phyloP scores from a whole-genome alignment of 2,888 invertebrate genomes.

The Nomada fucata region DNA sequence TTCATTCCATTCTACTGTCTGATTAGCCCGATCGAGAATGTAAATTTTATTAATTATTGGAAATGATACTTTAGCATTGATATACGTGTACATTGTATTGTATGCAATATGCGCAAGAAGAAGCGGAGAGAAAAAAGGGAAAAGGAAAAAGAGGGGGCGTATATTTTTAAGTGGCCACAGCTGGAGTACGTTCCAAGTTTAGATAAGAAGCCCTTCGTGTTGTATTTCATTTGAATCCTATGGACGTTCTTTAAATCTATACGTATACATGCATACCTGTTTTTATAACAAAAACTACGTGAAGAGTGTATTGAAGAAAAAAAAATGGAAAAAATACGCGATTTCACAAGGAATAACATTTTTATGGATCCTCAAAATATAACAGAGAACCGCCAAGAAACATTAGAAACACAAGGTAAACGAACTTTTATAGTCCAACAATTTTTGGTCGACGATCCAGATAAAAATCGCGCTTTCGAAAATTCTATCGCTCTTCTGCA shows the following conservation, averaged over 20 bases:
- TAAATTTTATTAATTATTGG: no score
- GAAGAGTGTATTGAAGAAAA: no score
- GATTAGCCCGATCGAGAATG: no score
- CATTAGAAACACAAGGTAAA: constrained; percentile 24
- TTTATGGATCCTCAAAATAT: background rate
- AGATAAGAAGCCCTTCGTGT: constrained; percentile 61
- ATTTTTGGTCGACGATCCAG: constrained; percentile 6
- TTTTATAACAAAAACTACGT: background rate
- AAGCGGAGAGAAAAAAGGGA: constrained; percentile 10
- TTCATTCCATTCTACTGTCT: no score
- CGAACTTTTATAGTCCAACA: constrained; percentile 22
- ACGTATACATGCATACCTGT: background rate
- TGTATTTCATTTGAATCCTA: constrained; percentile 40
- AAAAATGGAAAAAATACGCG: background rate
- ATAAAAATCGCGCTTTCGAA: constrained; percentile 47
- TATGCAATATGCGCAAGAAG: background rate
- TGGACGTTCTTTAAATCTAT: constrained; percentile 20
- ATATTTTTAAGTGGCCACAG: constrained; percentile 70
- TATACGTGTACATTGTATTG: background rate
- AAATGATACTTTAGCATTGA: no score
- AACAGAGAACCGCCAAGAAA: background rate
- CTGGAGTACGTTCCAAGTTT: constrained; percentile 36
- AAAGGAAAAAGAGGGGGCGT: constrained; percentile 37
- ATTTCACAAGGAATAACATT: constrained; percentile 12
- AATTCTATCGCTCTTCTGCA: constrained; percentile 27